phyloP scores from a whole-genome alignment of 2,888 invertebrate genomes.

The Linnaemya tessellans region DNA sequence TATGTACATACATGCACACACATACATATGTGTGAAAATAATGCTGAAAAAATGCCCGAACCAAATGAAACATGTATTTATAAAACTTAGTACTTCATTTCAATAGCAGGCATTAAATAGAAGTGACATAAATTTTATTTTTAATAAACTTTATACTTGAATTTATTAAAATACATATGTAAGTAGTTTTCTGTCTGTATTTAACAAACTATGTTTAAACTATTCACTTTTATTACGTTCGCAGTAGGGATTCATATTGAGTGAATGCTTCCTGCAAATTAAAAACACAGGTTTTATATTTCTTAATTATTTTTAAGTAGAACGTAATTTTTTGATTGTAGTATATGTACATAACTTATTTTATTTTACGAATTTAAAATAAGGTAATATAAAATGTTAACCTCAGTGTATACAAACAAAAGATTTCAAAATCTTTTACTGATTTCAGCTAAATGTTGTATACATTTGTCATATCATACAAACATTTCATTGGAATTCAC shows the following conservation, averaged over 20 bases:
- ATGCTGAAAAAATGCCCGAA: too few relatives aligned
- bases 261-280: not conserved
- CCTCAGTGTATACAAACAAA: constrained; percentile 44
- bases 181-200: too few relatives aligned
- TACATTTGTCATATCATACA: not conserved
- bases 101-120: too few relatives aligned
- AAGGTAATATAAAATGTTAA: constrained; percentile 67
- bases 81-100: too few relatives aligned
- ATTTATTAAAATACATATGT: too few relatives aligned
- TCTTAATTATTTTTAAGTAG: constrained; percentile 8
- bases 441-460: not conserved
- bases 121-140: too few relatives aligned
- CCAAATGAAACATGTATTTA: too few relatives aligned
- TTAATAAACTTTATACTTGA: too few relatives aligned
- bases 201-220: too few relatives aligned
- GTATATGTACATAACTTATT: not conserved
- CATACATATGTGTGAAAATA: too few relatives aligned
- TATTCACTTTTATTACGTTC: not conserved
- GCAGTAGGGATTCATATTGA: not conserved
- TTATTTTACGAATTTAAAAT: constrained; percentile 40
- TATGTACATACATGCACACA: too few relatives aligned
- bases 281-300: not conserved
- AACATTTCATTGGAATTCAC: not conserved
- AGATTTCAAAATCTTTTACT: not conserved
- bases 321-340: not conserved